phyloP scores from a whole-genome alignment of 2,113 vertebrate species.

The Antidorcas marsupialis region DNA sequence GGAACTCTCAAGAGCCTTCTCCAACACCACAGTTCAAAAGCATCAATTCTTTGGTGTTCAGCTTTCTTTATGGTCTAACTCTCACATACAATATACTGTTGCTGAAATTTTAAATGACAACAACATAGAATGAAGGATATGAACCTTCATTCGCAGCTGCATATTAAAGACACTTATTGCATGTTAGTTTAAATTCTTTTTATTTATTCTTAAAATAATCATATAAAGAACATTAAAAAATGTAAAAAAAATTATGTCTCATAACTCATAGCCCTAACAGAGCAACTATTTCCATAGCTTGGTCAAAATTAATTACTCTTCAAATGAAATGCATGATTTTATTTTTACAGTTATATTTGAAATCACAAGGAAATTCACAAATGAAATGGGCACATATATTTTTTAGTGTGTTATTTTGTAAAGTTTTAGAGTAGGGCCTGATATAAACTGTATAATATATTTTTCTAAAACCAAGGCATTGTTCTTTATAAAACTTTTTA shows the following conservation, averaged over 20 bases:
- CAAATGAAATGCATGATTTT: not conserved
- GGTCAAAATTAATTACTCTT: not conserved
- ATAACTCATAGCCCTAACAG: not conserved
- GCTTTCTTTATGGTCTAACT: not conserved
- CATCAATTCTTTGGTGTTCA: not conserved
- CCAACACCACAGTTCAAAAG: not conserved
- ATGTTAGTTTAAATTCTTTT: not conserved
- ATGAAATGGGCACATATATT: not conserved
- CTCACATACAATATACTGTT: not conserved
- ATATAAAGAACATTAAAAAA: not conserved
- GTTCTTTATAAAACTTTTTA: not conserved
- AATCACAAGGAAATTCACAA: not conserved
- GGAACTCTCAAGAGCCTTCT: not conserved
- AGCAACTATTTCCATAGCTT: not conserved
- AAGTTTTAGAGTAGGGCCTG: not conserved
- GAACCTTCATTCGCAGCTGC: not conserved
- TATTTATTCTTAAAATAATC: not conserved
- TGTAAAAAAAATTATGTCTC: not conserved
- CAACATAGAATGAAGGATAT: not conserved
- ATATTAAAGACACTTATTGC: not conserved
- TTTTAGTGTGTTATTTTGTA: not conserved
- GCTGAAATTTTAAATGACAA: not conserved
- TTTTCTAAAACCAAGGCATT: not conserved
- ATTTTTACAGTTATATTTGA: not conserved
- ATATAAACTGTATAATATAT: not conserved